Evolutionary conservation across 2,797 vertebrate genomes (phyloP).

Genomic region (Girardinus metallicus): DNA sequence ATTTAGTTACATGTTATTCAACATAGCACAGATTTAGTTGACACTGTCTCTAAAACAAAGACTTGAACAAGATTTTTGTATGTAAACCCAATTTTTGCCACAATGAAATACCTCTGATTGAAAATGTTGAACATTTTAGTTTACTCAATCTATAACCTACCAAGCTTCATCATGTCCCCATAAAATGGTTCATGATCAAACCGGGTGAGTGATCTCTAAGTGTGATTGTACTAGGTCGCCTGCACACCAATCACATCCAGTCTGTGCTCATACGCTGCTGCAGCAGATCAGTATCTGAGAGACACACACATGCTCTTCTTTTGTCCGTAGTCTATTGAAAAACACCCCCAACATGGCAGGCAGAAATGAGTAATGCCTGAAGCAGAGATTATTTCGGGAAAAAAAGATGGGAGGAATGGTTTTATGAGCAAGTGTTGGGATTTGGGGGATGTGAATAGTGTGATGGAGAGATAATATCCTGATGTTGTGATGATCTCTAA

Average conservation of each 20-base stretch:
- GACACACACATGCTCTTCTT: constrained; percentile 17
- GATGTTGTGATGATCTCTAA: constrained; percentile 60
- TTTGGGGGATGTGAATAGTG: constrained; percentile 31
- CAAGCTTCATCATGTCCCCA: not conserved
- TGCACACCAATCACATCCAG: constrained; percentile 8
- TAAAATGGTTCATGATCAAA: constrained; percentile 5
- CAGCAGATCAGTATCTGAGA: constrained; percentile 28
- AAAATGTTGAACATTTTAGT: constrained; percentile 9
- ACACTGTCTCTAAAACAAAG: not conserved
- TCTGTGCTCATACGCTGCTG: not conserved
- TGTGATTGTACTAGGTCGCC: constrained; percentile 9
- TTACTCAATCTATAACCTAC: not conserved
- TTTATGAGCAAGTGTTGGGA: constrained; percentile 40
- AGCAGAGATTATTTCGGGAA: constrained; percentile 46
- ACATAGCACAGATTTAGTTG: constrained; percentile 6
- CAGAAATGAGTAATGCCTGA: constrained; percentile 52
- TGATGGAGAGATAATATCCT: constrained; percentile 38
- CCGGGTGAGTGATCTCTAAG: constrained; percentile 16
- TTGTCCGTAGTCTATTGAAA: constrained; percentile 43
- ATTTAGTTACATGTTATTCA: constrained; percentile 15
- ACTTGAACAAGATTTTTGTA: not conserved
- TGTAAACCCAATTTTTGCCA: constrained; percentile 11
- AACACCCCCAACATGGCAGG: constrained; percentile 35
- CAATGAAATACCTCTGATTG: not conserved
- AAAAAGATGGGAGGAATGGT: constrained; percentile 22